Evolutionary conservation across 2,797 vertebrate genomes (phyloP).

Genomic region (Toxotes lorentzi): DNA sequence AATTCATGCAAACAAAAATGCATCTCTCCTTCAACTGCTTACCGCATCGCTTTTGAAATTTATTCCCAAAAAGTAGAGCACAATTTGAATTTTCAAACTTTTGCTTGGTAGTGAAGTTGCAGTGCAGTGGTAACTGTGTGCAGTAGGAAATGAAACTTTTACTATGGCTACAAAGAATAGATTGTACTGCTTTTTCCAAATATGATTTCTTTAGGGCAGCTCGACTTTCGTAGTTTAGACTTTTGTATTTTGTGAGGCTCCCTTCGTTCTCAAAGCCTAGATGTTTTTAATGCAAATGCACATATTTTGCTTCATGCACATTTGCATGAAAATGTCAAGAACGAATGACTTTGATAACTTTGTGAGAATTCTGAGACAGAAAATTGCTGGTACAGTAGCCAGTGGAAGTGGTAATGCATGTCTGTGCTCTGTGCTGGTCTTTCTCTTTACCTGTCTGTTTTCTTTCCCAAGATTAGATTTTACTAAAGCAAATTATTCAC

Average conservation of each 20-base stretch:
- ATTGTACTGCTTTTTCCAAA: constrained; percentile 26
- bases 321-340: constrained; percentile 30
- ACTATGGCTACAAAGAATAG: constrained; percentile 4
- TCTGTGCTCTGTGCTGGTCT: constrained; percentile 19
- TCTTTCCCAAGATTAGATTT: constrained; percentile 21
- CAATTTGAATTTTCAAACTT: neutral
- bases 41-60: constrained; percentile 11
- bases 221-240: constrained; percentile 28
- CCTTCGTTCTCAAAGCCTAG: constrained; percentile 4
- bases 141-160: neutral
- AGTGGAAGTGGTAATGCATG: constrained; percentile 28
- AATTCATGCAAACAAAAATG: constrained; percentile 2
- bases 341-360: neutral
- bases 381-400: constrained; percentile 5
- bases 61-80: neutral
- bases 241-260: constrained; percentile 36
- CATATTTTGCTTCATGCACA: neutral
- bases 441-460: constrained; percentile 26
- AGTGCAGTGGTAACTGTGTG: neutral
- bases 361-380: neutral
- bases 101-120: neutral
- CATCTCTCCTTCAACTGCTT: neutral
- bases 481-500: constrained; percentile 46
- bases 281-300: constrained; percentile 18
- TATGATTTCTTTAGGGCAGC: constrained; percentile 8